A percentile compares a stretch with the other conserved stretches of the same genome.
phyloP scores from a whole-genome alignment of 2,797 vertebrate genomes.

The Chiloscyllium punctatum region DNA sequence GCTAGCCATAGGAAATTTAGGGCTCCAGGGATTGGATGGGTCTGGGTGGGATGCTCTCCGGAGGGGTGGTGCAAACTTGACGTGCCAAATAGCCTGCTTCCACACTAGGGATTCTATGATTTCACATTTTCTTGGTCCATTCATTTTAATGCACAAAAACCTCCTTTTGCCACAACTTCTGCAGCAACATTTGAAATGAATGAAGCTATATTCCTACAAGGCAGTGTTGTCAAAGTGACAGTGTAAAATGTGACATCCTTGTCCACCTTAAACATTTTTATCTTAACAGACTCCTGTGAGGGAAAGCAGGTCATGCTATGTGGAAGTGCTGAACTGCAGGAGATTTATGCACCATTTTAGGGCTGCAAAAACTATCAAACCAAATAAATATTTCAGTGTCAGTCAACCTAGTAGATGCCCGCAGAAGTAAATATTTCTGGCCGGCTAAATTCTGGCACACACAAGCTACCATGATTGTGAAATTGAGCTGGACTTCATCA shows the following conservation, averaged over 20 bases:
- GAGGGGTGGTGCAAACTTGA: too few relatives aligned
- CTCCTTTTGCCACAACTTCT: not conserved
- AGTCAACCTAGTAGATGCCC: not conserved
- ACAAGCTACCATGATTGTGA: not conserved
- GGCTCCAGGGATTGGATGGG: too few relatives aligned
- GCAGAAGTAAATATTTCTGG: not conserved
- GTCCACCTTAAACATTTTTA: not conserved
- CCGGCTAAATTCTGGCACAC: not conserved
- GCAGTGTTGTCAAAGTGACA: not conserved
- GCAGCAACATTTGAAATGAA: not conserved
- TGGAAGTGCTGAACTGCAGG: not conserved
- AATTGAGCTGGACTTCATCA: not conserved
- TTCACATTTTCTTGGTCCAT: not conserved
- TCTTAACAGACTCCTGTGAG: not conserved
- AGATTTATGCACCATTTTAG: not conserved
- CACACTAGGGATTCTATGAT: too few relatives aligned
- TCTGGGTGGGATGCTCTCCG: too few relatives aligned
- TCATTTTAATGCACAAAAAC: not conserved
- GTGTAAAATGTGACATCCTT: not conserved
- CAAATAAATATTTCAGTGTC: conserved; percentile 25
- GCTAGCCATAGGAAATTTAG: too few relatives aligned
- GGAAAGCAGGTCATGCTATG: not conserved
- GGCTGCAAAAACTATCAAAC: conserved; percentile 1
- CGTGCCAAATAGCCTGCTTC: too few relatives aligned
- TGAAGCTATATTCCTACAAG: not conserved